These are phyloP conservation scores for Chanos chanos DNA, from an alignment of 2,797 vertebrate species.

Conservation along the genomic window DNA sequence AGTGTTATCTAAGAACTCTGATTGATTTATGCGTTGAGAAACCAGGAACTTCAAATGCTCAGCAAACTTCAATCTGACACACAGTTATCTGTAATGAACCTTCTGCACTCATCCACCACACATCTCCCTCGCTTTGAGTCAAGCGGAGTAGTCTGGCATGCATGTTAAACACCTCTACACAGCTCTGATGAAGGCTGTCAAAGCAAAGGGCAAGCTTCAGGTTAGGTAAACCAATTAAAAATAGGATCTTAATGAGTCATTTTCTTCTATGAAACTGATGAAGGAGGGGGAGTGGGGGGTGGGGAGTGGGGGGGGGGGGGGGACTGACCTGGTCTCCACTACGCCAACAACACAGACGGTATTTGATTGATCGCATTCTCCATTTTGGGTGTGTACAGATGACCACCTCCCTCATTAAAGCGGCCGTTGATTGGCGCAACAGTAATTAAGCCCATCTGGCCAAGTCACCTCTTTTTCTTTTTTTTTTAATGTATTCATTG, in stretches of 20 bases:
- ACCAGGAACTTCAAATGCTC: too few relatives aligned
- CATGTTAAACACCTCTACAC: too few relatives aligned
- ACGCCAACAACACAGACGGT: conserved; percentile 36
- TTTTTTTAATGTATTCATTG: conserved; percentile 59
- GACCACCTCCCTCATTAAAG: conserved; percentile 74
- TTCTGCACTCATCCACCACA: too few relatives aligned
- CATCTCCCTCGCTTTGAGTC: too few relatives aligned
- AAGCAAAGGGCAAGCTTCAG: conserved; percentile 21
- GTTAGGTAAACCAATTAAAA: conserved; percentile 46
- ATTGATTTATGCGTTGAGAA: too few relatives aligned
- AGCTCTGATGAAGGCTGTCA: background rate
- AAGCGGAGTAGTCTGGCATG: too few relatives aligned
- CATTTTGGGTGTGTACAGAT: conserved; percentile 54
- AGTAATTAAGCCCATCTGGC: conserved; percentile 79
- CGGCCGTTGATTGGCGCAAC: conserved; percentile 66
- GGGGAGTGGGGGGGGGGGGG: conserved; percentile 49
- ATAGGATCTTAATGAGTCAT: conserved; percentile 33
- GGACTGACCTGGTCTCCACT: conserved; percentile 57
- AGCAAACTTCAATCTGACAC: too few relatives aligned
- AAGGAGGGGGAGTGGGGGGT: conserved; percentile 45
- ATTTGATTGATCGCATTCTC: conserved; percentile 73
- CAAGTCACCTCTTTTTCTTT: conserved; percentile 56
- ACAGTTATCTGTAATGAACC: too few relatives aligned
- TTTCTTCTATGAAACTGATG: conserved; percentile 40
- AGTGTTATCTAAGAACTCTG: too few relatives aligned